Percentiles rank a stretch among this genome's conserved stretches.
phyloP scores from a whole-genome alignment of 2,888 invertebrate species.

The Argyresthia albistria region DNA sequence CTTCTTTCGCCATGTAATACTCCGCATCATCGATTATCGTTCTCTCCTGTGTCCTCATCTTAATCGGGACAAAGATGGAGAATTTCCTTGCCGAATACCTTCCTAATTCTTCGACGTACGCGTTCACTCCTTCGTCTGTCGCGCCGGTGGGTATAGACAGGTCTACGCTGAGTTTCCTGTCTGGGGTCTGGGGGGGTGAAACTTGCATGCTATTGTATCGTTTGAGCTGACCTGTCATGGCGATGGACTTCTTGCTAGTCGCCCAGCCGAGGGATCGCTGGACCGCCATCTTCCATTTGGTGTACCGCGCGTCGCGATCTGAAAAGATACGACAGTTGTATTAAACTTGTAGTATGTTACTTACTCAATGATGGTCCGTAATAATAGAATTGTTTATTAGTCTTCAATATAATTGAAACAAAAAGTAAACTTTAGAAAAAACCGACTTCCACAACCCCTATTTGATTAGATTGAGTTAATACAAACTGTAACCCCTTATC shows the following conservation, averaged over 20 bases:
- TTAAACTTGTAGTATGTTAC: too few species aligned
- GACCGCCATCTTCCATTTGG: conserved; percentile 96
- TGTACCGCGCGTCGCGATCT: conserved; percentile 88
- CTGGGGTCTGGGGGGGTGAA: neutral
- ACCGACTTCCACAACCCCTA: too few species aligned
- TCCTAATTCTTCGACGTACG: conserved; percentile 30
- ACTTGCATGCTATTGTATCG: conserved; percentile 37
- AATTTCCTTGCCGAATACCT: conserved; percentile 52
- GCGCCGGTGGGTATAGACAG: neutral
- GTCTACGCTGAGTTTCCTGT: neutral
- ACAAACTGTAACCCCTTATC: too few species aligned
- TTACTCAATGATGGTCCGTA: too few species aligned
- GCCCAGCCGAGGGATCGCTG: conserved; percentile 94
- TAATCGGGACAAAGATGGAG: conserved; percentile 37
- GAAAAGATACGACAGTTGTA: conserved; percentile 11
- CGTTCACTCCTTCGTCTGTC: neutral
- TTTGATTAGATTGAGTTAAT: too few species aligned
- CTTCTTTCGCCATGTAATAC: conserved; percentile 50
- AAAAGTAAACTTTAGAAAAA: too few species aligned
- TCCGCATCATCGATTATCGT: conserved; percentile 56
- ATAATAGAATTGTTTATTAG: too few species aligned
- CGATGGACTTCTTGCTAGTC: conserved; percentile 77
- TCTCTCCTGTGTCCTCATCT: conserved; percentile 28
- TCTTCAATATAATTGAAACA: too few species aligned
- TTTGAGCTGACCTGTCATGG: conserved; percentile 82